phyloP scores from a whole-genome alignment of 2,888 invertebrate species.

The Sphaerophoria taeniata region DNA sequence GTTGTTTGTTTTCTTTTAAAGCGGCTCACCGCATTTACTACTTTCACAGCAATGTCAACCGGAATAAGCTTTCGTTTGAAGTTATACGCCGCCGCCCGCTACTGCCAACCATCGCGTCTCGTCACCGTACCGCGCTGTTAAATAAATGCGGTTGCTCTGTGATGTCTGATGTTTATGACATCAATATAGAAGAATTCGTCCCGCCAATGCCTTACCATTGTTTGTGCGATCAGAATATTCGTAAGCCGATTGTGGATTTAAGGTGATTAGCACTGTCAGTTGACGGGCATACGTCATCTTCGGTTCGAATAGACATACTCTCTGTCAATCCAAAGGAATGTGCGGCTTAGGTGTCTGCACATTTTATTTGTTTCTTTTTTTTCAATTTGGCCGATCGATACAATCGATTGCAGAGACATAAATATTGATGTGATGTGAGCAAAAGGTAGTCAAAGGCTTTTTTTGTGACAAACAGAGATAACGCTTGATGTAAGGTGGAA shows the following conservation, averaged over 20 bases:
- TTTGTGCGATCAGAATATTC: conserved; percentile 51
- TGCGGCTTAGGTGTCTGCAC: conserved; percentile 12
- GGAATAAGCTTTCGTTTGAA: conserved; percentile 62
- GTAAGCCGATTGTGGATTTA: conserved; percentile 71
- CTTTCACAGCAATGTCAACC: conserved; percentile 9
- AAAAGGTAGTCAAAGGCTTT: too few relatives aligned
- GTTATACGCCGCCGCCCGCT: conserved; percentile 46
- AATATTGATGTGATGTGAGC: conserved; percentile 60
- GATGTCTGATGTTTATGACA: conserved; percentile 57
- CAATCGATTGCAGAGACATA: conserved; percentile 63
- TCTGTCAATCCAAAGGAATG: conserved; percentile 45
- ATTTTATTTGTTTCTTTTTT: conserved; percentile 17
- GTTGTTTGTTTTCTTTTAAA: conserved; percentile 53
- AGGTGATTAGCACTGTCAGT: conserved; percentile 67
- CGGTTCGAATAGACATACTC: conserved; percentile 23
- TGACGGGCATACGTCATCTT: conserved; percentile 49
- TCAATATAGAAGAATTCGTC: background rate
- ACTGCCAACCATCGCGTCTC: too few relatives aligned
- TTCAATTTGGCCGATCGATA: conserved; percentile 52
- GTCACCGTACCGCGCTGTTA: conserved; percentile 26
- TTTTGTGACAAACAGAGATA: conserved; percentile 26
- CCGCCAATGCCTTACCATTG: background rate
- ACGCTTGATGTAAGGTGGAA: too few relatives aligned
- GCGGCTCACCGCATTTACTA: conserved; percentile 14
- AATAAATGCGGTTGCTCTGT: conserved; percentile 62